Conservation (phyloP, 2,113 vertebrate genomes). For the Saccopteryx bilineata region DNA sequence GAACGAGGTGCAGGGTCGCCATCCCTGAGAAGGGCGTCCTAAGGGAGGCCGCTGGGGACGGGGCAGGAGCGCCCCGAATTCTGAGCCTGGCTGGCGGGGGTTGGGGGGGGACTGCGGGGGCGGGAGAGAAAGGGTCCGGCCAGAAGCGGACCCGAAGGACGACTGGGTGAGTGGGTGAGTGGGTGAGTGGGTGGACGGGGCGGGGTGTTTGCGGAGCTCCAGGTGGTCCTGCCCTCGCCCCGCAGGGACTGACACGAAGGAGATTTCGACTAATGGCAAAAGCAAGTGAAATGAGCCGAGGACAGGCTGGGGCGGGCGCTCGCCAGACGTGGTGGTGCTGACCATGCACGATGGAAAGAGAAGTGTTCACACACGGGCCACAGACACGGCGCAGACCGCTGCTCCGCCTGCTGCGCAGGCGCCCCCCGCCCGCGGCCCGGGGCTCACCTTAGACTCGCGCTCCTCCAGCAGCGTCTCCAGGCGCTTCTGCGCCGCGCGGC, state of each 20-base stretch:
- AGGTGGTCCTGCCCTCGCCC: conserved; percentile 95
- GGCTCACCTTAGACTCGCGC: conserved; percentile 97
- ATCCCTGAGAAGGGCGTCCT: neutral
- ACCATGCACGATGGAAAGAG: conserved; percentile 98
- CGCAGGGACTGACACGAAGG: conserved; percentile 95
- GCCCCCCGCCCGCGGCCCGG: neutral
- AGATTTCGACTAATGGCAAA: conserved; percentile 96
- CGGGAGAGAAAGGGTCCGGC: no score
- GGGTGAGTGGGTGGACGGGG: neutral
- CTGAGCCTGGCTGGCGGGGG: neutral
- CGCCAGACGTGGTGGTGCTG: conserved; percentile 97
- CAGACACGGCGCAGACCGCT: conserved; percentile 88
- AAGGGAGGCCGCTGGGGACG: neutral
- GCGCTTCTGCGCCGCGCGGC: conserved; percentile 97
- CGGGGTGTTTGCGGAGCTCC: conserved; percentile 96
- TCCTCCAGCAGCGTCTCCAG: conserved; percentile 99
- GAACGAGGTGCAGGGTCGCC: accelerated
- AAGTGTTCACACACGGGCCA: conserved; percentile 95
- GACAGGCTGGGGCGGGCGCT: conserved; percentile 97
- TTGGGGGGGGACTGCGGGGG: neutral
- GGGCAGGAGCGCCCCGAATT: neutral
- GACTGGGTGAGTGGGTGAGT: no score
- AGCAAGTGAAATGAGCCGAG: conserved; percentile 99
- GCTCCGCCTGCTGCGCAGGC: neutral
- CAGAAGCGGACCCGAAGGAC: neutral